Base-by-base conservation (phyloP, 1,140 invertebrate genomes). In the Procambarus virginalis region DNA sequence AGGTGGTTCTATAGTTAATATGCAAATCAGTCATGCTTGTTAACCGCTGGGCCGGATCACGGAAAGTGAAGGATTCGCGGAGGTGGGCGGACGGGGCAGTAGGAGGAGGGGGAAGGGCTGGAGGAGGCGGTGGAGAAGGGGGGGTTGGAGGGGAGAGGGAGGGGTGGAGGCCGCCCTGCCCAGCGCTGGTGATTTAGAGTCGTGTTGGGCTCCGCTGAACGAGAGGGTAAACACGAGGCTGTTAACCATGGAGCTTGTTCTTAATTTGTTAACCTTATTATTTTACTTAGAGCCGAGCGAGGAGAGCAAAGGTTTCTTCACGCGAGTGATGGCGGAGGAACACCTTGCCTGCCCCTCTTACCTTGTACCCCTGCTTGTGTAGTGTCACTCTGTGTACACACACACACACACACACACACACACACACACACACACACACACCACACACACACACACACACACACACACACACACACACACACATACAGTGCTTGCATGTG, bases 11-110 rank as follows among this genome's bases (percentile, higher is more conserved):
- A 70, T 87, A 80, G 86, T 87, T 87, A 87, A 87, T 87, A 87
- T 87, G 86, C 76, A 87, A 87, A 87, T 87, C 48, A 87, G 78
- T 80, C 60, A 78, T 87, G 86, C 86, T 87, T 87, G 86, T 87
- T 87, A 87, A 80, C 78, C 86, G 78, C 58, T 46, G 76, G 64
- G 64, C n/a, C 49, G 22, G 55, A 78, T 86, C 84, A 79, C 70
- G 76, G 20, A 51, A 78, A 79, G 55, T 64, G 84, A 86, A 75
- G 45, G 84, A 86, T n/a, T 45, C 12, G 85, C 9, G 55, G 78
- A 70, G 60, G n/a, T 46, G 49, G 20, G 78, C 12, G 78, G 34
- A 55, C 14, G 77, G 49, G 34, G 51, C 22, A 45, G 34, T 12
- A 55, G 49, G 9, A n/a, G 48, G 55, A 2, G 49, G 86, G 45